Evolutionary conservation across 2,113 vertebrate genomes (phyloP), one percentile per base, ranked within the genome.

Genomic region (Hucho hucho): DNA sequence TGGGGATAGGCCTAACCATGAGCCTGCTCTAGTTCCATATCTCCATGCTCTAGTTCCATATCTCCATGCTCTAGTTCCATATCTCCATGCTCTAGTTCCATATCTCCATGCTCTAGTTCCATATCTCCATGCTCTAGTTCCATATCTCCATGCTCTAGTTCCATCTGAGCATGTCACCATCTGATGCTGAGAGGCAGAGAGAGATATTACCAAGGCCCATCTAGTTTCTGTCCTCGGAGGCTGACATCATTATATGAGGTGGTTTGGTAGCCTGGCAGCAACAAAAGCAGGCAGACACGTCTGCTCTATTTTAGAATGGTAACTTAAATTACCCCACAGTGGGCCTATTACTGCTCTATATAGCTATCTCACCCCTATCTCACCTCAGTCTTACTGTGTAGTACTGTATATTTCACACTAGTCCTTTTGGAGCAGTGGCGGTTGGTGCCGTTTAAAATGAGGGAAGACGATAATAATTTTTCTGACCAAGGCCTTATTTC

Each of bases 211-310:
- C 22, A 49, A 29, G 20, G 77, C 4, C 56, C 71, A 14, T 70
- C 13, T 25, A 24, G 26, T 63, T 5, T 18, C 37, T 11, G 2
- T 43, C 25, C 13, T 13, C 59, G 25, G 29, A 58, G 65, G 53
- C 56, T 66, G 47, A 53, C 61, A 47, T 74, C 64, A 69, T 70
- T 49, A 74, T 64, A 49, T 25, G n/a, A 74, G 64, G 70, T 47
- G 20, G 47, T 76, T 79, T 77, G 9, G 49, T 43, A 26, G 58
- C 64, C 74, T 77, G 59, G 64, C 3, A 80, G 75, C 37, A 81
- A 49, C 64, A 63, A 69, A 65, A 63, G 47, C 26, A 72, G 49
- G 24, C 29, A 81, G 24, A 77, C 64, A 67, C 63, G 75, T 75
- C n/a, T 47, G 53, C 74, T 64, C 74, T 18, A 76, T 3, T 71